Percentiles rank a stretch among this genome's conserved stretches.
These are phyloP conservation scores for Tipula vernalis DNA, from an alignment of 2,888 invertebrate species.

Conservation along the genomic window DNA sequence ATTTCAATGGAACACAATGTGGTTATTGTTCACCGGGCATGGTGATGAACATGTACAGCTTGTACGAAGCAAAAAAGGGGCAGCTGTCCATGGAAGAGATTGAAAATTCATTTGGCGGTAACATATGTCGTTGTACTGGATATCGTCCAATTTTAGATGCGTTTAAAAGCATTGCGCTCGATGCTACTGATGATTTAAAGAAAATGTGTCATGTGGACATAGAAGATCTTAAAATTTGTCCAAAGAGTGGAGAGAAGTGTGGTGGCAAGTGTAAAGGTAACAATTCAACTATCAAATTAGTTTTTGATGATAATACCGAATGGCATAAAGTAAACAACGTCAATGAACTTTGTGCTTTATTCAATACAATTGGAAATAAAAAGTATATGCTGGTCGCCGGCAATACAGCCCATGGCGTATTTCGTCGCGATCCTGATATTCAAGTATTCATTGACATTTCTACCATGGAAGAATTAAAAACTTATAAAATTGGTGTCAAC, in stretches of 20 bases:
- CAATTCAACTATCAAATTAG: conserved; percentile 35
- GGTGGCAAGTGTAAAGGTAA: conserved; percentile 40
- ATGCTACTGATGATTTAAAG: conserved; percentile 28
- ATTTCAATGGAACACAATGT: conserved; percentile 52
- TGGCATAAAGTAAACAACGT: conserved; percentile 39
- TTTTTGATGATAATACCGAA: conserved; percentile 31
- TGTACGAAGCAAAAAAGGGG: conserved; percentile 33
- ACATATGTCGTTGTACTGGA: conserved; percentile 54
- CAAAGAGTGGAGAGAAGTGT: conserved; percentile 22
- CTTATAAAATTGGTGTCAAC: conserved; percentile 27
- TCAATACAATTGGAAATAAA: conserved; percentile 28
- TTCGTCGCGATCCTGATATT: conserved; percentile 18
- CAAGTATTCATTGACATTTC: conserved; percentile 47
- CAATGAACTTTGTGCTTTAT: background rate
- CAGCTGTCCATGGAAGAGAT: conserved; percentile 41
- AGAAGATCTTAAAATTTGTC: conserved; percentile 37
- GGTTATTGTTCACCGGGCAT: conserved; percentile 62
- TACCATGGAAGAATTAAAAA: conserved; percentile 41
- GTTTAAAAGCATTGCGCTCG: conserved; percentile 40
- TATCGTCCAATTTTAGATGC: conserved; percentile 43
- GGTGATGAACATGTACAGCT: conserved; percentile 54
- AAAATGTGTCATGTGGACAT: conserved; percentile 36
- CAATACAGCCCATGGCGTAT: conserved; percentile 53
- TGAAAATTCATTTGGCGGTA: conserved; percentile 51
- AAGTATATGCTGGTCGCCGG: conserved; percentile 52